Evolutionary conservation across 2,888 invertebrate genomes (phyloP).

Genomic region (Marasmarcha lunaedactyla): DNA sequence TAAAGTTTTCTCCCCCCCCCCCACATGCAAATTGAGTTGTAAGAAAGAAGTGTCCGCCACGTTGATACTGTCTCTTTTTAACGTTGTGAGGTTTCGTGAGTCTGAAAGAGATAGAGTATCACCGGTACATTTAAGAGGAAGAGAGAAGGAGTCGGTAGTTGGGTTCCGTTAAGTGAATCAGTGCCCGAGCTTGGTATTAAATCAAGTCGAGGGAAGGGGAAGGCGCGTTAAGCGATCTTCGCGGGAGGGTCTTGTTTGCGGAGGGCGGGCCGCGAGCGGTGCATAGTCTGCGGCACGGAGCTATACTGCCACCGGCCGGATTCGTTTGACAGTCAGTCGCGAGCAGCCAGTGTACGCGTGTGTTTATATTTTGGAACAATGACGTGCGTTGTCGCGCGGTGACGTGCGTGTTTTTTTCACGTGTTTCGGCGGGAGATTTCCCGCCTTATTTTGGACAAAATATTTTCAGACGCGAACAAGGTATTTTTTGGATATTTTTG

Average conservation of each 20-base stretch:
- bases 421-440: conserved; percentile 61
- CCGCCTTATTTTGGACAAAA: conserved; percentile 61
- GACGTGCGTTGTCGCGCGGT: conserved; percentile 48
- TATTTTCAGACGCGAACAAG: conserved; percentile 72
- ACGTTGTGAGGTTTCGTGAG: conserved; percentile 21
- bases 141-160: conserved; percentile 51
- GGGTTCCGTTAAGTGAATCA: conserved; percentile 69
- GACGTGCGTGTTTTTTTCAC: conserved; percentile 46
- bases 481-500: too few relatives aligned
- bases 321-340: conserved; percentile 24
- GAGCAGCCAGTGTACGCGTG: conserved; percentile 30
- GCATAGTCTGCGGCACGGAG: neutral
- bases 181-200: conserved; percentile 69
- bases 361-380: conserved; percentile 32
- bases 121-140: conserved; percentile 33
- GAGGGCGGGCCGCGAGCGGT: conserved; percentile 61
- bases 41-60: conserved; percentile 58
- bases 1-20: conserved; percentile 65
- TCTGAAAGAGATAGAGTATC: conserved; percentile 22
- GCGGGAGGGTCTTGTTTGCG: conserved; percentile 67
- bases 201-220: conserved; percentile 61
- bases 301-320: conserved; percentile 13
- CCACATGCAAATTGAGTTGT: conserved; percentile 68
- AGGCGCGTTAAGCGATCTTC: conserved; percentile 63
- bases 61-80: conserved; percentile 45